Evolutionary conservation across 2,888 invertebrate genomes (phyloP), one percentile per base, ranked within the genome.

Genomic region (Hoplodrina blanda): DNA sequence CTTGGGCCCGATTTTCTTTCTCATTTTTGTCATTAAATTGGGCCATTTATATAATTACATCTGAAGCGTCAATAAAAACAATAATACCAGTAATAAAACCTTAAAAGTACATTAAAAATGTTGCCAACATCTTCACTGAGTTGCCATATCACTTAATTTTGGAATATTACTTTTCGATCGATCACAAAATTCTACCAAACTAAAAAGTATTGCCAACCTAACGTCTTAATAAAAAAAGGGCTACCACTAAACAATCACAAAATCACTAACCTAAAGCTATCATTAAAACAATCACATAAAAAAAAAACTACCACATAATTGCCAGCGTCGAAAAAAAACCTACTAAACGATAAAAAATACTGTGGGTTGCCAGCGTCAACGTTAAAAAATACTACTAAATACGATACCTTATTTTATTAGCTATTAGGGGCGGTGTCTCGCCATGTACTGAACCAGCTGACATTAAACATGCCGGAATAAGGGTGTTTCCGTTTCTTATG

Each of bases 401-500:
- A 69, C 33, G 30, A 54, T 81, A 81, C 74, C 74, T 78, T 77
- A 73, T 52, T 61, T 67, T 80, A 80, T 79, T 95, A 95, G 88
- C 94, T 95, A 74, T 95, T 95, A 0, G 95, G 92, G 70, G 85
- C 55, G 0, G 69, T 41, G 0, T 95, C 95, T 0, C 90, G 88
- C 95, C 95, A 96, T 0, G 91, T 89, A 8, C 89, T 82, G 65
- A 87, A 90, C 95, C 95, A 96, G 65, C 92, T 94, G 50, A 90
- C 85, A 37, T 94, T 92, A 6, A 90, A 92, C 91, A 95, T 90
- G 50, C 90, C 95, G 0, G 95, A 89, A 77, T 96, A 95, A 0
- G 95, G 95, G 7, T 96, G 95, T 88, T 96, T 96, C 13, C 95
- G 70, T 30, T 96, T 96, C 80, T 95, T 95, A 80, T 96, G 95